A percentile compares a stretch with the other conserved stretches of the same genome.
phyloP scores from a whole-genome alignment of 1,140 invertebrate species.

The Gryon sp. region DNA sequence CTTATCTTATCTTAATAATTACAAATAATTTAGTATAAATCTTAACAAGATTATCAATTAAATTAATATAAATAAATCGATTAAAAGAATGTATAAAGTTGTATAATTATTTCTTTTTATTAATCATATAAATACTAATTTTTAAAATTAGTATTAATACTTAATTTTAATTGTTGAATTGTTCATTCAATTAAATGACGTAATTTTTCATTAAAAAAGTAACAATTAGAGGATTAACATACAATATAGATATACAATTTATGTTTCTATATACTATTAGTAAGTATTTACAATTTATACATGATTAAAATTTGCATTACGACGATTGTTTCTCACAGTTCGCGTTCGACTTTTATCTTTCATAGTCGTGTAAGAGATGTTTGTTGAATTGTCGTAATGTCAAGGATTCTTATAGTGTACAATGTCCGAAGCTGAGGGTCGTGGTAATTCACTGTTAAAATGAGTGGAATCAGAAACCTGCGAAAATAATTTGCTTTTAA shows the following conservation, averaged over 20 bases:
- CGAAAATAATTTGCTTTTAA: neutral
- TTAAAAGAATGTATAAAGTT: slow-evolving; percentile 17
- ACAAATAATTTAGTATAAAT: too few relatives aligned
- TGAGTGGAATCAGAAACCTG: slow-evolving; percentile 69
- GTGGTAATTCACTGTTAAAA: slow-evolving; percentile 68
- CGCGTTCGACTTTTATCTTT: slow-evolving; percentile 55
- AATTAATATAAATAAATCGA: slow-evolving; percentile 4
- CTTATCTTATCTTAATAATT: too few relatives aligned
- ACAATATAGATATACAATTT: neutral
- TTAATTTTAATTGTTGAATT: too few relatives aligned
- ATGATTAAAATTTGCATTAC: slow-evolving; percentile 34
- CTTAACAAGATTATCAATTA: slow-evolving; percentile 2
- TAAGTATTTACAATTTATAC: slow-evolving; percentile 56
- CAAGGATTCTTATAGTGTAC: slow-evolving; percentile 74
- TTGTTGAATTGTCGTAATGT: slow-evolving; percentile 60
- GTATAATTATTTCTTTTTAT: too few relatives aligned
- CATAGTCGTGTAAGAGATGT: slow-evolving; percentile 15
- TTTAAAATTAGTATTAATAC: too few relatives aligned
- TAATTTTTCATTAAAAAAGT: neutral
- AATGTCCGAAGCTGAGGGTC: slow-evolving; percentile 67
- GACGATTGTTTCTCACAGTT: slow-evolving; percentile 39
- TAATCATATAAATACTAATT: too few relatives aligned
- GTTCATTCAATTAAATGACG: neutral
- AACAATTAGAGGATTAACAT: too few relatives aligned
- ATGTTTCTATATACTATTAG: neutral